Evolutionary conservation across 2,113 vertebrate species (phyloP), one percentile per base, ranked within the genome.

Genomic region (Thamnaconus septentrionalis): DNA sequence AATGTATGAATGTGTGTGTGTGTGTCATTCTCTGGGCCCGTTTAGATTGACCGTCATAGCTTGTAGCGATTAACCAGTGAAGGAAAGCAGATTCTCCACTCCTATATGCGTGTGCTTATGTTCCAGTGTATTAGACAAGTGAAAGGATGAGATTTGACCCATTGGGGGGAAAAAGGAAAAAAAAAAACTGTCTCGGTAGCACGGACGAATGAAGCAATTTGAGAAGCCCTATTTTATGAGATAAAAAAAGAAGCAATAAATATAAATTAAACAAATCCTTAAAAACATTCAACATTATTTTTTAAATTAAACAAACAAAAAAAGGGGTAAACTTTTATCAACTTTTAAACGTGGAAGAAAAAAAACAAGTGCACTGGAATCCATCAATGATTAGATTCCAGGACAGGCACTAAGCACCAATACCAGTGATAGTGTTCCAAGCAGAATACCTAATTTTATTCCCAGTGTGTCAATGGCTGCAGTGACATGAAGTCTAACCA

Each of bases 51-150:
- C 51, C 59, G 10, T 55, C 60, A 58, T 71, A 70, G 83, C 68
- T 64, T 61, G 64, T 75, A 78, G 68, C 54, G 63, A 85, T 82
- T 82, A 78, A 59, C 55, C 64, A 64, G 66, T 69, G 79, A 82
- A 68, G 57, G 46, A 62, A 56, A 49, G 61, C 59, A 78, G 78
- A 67, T 58, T 61, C 61, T 66, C 10, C 49, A 45, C 8, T 31
- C 50, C 2, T 59, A 18, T 31, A 31, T 53, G 51, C 42, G 42
- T 44, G 42, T 45, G 42, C 42, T 6, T 45, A 43, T 58, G 42
- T 53, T 31, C 18, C 18, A 31, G 2, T 31, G 18, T 31, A 31
- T 31, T 31, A 31, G 18, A 31, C 18, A 31, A 31, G 18, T 1
- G 18, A 31, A 31, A 31, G 18, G 18, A 31, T 31, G 18, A 31